Base-by-base conservation (phyloP, 2,888 invertebrate genomes). In the Protophormia terraenovae region DNA sequence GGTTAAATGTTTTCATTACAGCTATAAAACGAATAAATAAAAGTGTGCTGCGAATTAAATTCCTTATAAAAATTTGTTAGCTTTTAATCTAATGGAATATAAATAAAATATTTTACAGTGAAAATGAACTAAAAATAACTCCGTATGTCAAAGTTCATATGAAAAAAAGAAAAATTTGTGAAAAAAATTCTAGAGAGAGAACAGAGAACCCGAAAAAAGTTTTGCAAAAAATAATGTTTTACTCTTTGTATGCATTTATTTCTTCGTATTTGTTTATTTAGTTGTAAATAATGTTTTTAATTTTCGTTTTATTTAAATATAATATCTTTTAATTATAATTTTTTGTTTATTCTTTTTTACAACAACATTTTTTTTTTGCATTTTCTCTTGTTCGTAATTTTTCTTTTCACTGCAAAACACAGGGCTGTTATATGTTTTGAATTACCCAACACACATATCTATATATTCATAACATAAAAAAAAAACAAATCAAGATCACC, bases 1-100 rank as follows among this genome's bases (percentile, higher is more conserved):
- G 76, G 71, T 72, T 62, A 47, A 69, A 45, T 71, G 16, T 82
- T 71, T 53, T 71, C n/a, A 64, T 62, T 73, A 35, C 27, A 19
- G 7, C 22, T 8, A n/a, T n/a, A 47, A 83, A 77, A 66, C 60
- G 14, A 66, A 14, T 35, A 45, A 22, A 22, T 27, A 35, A 60
- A n/a, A n/a, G 19, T 72, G 32, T 53, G 35, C 62, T 24, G 32
- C 55, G 7, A 45, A 7, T 3, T 29, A 64, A 24, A 41, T 76
- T 58, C 29, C 3, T 27, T 62, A 38, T 75, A n/a, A 32, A 60
- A 27, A 50, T 79, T 60, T 62, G 16, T 32, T 76, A n/a, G 27
- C 29, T 29, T 7, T 38, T 27, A 35, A 3, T 3, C 2, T 29
- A 7, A 12, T 19, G 16, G 41, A 41, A 41, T 41, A n/a, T 41